Percentiles rank a stretch among this genome's conserved stretches.
Evolutionary conservation across 2,797 vertebrate genomes (phyloP).

Genomic region (Okamejei kenojei): DNA sequence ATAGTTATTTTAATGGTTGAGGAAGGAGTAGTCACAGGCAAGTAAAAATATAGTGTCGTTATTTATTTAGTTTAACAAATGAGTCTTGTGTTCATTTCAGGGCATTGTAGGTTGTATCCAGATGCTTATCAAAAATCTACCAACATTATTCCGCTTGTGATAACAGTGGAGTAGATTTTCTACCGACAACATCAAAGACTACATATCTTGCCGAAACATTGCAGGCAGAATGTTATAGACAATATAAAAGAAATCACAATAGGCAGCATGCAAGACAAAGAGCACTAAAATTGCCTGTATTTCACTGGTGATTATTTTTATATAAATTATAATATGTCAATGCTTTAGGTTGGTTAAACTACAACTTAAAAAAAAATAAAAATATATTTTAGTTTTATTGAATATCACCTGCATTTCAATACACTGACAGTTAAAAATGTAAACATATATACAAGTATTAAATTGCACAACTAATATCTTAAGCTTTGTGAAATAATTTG

Average conservation of each 20-base stretch:
- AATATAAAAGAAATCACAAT: constrained; percentile 62
- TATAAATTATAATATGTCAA: not conserved
- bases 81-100: constrained; percentile 52
- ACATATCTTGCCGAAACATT: constrained; percentile 57
- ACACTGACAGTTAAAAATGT: constrained; percentile 14
- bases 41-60: constrained; percentile 43
- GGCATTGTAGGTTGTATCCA: constrained; percentile 60
- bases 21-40: constrained; percentile 30
- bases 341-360: not conserved
- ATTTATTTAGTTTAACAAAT: constrained; percentile 52
- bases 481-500: not conserved
- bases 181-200: constrained; percentile 49
- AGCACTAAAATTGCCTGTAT: constrained; percentile 42
- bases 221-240: constrained; percentile 58
- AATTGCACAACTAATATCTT: not conserved
- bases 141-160: constrained; percentile 54
- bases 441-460: not conserved
- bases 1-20: not conserved
- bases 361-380: not conserved
- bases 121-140: constrained; percentile 69
- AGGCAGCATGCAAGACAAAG: constrained; percentile 61
- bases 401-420: not conserved
- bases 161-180: constrained; percentile 46
- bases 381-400: not conserved
- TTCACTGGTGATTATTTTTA: not conserved